Evolutionary conservation across 2,888 invertebrate species (phyloP).

Genomic region (Rhagonycha fulva): DNA sequence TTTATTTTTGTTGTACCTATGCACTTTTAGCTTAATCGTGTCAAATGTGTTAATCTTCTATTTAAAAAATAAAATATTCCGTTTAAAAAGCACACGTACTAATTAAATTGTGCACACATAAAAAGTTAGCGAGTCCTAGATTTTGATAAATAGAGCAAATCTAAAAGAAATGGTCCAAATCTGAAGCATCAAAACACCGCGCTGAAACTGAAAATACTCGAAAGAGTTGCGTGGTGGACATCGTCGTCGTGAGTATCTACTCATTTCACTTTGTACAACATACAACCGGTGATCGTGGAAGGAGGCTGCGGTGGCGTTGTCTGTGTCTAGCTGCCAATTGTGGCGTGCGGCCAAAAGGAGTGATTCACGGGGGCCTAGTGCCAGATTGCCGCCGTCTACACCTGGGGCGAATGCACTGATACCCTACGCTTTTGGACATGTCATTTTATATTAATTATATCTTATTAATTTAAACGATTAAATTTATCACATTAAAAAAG

Average conservation of each 20-base stretch:
- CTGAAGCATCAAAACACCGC: slow-evolving; percentile 33
- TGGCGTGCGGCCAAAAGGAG: slow-evolving; percentile 38
- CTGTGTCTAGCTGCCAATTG: slow-evolving; percentile 44
- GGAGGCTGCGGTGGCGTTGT: slow-evolving; percentile 37
- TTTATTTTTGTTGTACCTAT: not conserved
- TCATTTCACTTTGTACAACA: slow-evolving; percentile 19
- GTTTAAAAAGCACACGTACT: slow-evolving; percentile 23
- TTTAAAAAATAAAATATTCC: slow-evolving; percentile 17
- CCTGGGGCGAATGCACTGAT: slow-evolving; percentile 39
- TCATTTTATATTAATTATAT: slow-evolving; percentile 26
- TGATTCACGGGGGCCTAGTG: slow-evolving; percentile 46
- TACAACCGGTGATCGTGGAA: slow-evolving; percentile 16
- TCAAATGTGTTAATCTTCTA: slow-evolving; percentile 13
- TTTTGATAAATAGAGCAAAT: slow-evolving; percentile 35
- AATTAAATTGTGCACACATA: slow-evolving; percentile 25
- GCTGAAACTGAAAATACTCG: slow-evolving; percentile 38
- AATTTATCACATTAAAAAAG: slow-evolving; percentile 1
- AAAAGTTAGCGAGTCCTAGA: slow-evolving; percentile 22
- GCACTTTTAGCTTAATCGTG: not conserved
- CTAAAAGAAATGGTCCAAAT: slow-evolving; percentile 33
- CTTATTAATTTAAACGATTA: slow-evolving; percentile 18
- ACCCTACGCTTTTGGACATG: slow-evolving; percentile 34
- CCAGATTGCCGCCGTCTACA: slow-evolving; percentile 43
- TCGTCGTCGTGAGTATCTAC: slow-evolving; percentile 13
- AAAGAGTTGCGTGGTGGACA: slow-evolving; percentile 10